Conservation (phyloP, 1,140 invertebrate genomes). For the Heliconius nattereri region DNA sequence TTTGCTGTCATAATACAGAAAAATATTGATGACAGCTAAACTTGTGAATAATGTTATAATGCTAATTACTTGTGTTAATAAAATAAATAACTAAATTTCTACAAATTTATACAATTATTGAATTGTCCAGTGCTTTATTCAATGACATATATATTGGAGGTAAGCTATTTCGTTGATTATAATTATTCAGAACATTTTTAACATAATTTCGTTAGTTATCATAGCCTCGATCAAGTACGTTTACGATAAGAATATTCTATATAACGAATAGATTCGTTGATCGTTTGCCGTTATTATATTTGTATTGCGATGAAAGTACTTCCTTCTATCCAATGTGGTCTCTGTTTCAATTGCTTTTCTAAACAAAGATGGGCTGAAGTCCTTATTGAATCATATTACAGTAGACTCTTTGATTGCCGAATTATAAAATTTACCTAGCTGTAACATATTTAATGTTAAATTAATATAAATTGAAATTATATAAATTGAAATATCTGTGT, state of each 20-base stretch:
- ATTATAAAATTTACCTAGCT: constrained; percentile 48
- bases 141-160: not conserved
- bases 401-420: constrained; percentile 59
- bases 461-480: constrained; percentile 8
- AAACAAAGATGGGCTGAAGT: constrained; percentile 61
- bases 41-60: not conserved
- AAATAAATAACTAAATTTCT: not conserved
- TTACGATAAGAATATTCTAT: constrained; percentile 71
- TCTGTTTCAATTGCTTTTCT: constrained; percentile 40
- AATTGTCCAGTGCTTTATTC: not conserved
- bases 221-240: constrained; percentile 41
- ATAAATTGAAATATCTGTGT: constrained; percentile 18
- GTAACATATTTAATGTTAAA: constrained; percentile 16
- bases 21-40: not conserved
- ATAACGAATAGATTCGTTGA: constrained; percentile 67
- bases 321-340: constrained; percentile 37
- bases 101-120: not conserved
- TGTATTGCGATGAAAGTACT: constrained; percentile 56
- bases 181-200: constrained; percentile 14
- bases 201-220: constrained; percentile 22
- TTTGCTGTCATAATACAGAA: constrained; percentile 4
- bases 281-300: constrained; percentile 59
- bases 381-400: constrained; percentile 46
- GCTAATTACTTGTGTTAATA: not conserved
- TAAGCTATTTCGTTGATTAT: not conserved